Base-by-base conservation (phyloP, 1,140 invertebrate genomes). In the Drosophila sucinea region DNA sequence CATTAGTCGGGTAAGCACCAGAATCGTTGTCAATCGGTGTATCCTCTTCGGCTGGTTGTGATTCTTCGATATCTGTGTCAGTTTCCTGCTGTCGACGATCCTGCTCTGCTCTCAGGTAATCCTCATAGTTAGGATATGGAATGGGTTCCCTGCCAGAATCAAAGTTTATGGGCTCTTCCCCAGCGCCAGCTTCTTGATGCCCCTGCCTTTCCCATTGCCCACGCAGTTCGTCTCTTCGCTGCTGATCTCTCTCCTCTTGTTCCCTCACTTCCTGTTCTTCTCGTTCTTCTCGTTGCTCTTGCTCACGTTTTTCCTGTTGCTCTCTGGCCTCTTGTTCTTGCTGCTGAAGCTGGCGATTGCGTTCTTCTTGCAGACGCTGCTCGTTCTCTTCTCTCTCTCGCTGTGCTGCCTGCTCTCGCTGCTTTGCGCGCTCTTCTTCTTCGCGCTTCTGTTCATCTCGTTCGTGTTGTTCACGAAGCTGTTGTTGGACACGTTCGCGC, bases 201-300 rank as follows among this genome's bases (percentile, higher is more conserved):
- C 32, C 44, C 5, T 63, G 33, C n/a, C 61, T 27, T 27, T 80
- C 70, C 23, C 47, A 40, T 6, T 57, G 70, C 11, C 30, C 35
- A 3, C 62, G 58, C 11, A 33, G 23, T 6, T 71, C 44, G 0
- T 79, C 63, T 17, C 57, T 40, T 5, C 60, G 41, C 23, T 73
- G 65, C 17, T 77, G 63, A 6, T 82, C 80, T 0, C 68, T 58
- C 7, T 73, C 76, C 8, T 70, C 57, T 60, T 44, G 62, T 6
- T 70, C 61, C 8, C 47, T 4, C 33, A 73, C 57, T 25, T 79
- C 70, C 10, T 71, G 38, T 17, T 73, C 47, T 17, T 38, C 35
- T n/a, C 73, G 57, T 2, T 44, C 47, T 35, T 61, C 65, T 10
- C 56, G 44, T 17, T 73, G 30, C 27, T 40, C 62, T n/a, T 67